Base-by-base conservation (phyloP, 2,113 vertebrate species). In the Hippocampus mohnikei region DNA sequence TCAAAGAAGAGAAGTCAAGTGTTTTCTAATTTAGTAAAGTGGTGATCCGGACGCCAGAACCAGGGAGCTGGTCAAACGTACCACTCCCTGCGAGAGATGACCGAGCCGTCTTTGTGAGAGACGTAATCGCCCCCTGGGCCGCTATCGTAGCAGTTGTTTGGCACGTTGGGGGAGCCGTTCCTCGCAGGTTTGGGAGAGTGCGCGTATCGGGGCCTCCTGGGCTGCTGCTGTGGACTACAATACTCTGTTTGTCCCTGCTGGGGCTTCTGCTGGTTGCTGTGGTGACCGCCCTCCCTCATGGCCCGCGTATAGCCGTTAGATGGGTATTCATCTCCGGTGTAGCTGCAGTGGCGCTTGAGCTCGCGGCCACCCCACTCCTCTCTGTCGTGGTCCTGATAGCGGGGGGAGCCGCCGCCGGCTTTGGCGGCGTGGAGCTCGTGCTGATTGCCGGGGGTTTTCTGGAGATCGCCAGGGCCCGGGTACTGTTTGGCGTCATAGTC, bases 21-120 rank as follows among this genome's bases (percentile, higher is more conserved):
- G 48, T 75, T 72, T 37, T 58, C 56, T 8, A 64, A 74, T 76
- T 46, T 13, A 20, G 75, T 59, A 55, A 76, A 76, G 18, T 42
- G 62, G 40, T 16, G 63, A 46, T 23, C 58, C 8, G 58, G 27
- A 18, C 42, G 70, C 65, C 69, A 59, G 74, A 63, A 69, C n/a
- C 68, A 12, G 69, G 20, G 5, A 64, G 64, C 70, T 61, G 55
- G 69, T 88, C 81, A 98, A 91, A 98, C 96, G 87, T 98, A 98
- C 96, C 95, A 98, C 92, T 99, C 96, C 91, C 95, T 94, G 78
- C 97, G 95, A 63, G 97, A 99, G 92, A 99, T 98, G 89, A 99
- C 94, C 0, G 96, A 98, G 70, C 96, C 96, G 87, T 99, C 97
- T 88, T 93, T 93, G 88, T 98, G 96, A 74, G 96, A 96, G 88